A percentile compares a stretch with the other conserved stretches of the same genome.
Evolutionary conservation across 2,888 invertebrate genomes (phyloP).

Genomic region (Nomada fabriciana): DNA sequence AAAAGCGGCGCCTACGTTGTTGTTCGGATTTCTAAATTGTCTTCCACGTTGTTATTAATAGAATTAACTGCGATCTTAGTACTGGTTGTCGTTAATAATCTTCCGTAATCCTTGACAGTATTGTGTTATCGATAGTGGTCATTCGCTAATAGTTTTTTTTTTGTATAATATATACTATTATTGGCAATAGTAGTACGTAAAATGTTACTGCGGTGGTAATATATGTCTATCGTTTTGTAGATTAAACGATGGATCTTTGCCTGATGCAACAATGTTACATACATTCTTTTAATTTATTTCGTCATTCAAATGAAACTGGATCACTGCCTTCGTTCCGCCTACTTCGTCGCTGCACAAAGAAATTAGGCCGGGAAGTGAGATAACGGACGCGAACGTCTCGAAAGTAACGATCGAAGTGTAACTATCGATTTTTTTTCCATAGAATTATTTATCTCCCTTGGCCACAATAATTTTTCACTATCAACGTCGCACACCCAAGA

Average conservation of each 20-base stretch:
- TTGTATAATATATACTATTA: too few species aligned
- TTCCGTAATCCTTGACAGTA: too few species aligned
- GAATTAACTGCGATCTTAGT: neutral
- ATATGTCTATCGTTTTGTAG: neutral
- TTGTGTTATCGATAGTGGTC: too few species aligned
- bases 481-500: too few species aligned
- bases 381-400: neutral
- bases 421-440: too few species aligned
- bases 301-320: neutral
- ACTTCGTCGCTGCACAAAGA: neutral
- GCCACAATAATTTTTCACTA: too few species aligned
- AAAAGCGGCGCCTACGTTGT: constrained; percentile 18
- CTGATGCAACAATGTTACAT: neutral
- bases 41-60: neutral
- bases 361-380: neutral
- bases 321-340: neutral
- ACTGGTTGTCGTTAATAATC: neutral
- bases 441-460: too few species aligned
- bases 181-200: too few species aligned
- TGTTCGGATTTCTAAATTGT: neutral
- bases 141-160: neutral
- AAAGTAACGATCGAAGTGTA: too few species aligned
- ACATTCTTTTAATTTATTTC: too few species aligned
- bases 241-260: neutral
- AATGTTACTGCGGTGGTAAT: too few species aligned